These are phyloP conservation scores for Junco hyemalis DNA, from an alignment of 2,113 vertebrate genomes.

Conservation along the genomic window DNA sequence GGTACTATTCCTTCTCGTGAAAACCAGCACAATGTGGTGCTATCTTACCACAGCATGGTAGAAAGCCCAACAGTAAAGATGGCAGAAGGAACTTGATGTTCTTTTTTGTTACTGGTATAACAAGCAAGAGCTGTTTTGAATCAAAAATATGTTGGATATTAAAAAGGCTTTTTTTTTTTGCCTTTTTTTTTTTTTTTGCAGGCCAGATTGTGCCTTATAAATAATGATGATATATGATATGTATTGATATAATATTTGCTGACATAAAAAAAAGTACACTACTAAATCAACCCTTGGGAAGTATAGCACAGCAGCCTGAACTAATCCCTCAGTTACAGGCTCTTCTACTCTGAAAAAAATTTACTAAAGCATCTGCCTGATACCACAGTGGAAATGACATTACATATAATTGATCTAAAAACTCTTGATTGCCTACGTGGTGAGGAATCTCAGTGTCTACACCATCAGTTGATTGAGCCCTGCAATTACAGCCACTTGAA, in stretches of 20 bases:
- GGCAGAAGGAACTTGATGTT: neutral
- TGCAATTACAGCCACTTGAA: neutral
- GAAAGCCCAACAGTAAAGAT: neutral
- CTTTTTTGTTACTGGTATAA: neutral
- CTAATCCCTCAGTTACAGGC: neutral
- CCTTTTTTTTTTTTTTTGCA: neutral
- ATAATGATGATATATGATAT: neutral
- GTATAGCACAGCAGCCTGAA: neutral
- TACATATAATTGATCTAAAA: neutral
- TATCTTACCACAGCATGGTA: neutral
- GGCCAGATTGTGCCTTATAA: neutral
- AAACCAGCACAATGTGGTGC: neutral
- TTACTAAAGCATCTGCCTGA: neutral
- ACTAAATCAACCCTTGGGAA: neutral
- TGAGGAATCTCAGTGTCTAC: neutral
- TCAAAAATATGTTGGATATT: neutral
- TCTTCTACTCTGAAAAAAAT: neutral
- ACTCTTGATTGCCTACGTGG: neutral
- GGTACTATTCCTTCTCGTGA: neutral
- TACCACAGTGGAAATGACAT: neutral
- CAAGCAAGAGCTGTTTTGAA: neutral
- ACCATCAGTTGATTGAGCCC: neutral
- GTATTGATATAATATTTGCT: neutral
- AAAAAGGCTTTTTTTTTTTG: neutral
- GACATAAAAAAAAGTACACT: neutral